These are phyloP conservation scores for Perca schrenkii DNA, from an alignment of 2,113 vertebrate genomes.

Conservation along the genomic window DNA sequence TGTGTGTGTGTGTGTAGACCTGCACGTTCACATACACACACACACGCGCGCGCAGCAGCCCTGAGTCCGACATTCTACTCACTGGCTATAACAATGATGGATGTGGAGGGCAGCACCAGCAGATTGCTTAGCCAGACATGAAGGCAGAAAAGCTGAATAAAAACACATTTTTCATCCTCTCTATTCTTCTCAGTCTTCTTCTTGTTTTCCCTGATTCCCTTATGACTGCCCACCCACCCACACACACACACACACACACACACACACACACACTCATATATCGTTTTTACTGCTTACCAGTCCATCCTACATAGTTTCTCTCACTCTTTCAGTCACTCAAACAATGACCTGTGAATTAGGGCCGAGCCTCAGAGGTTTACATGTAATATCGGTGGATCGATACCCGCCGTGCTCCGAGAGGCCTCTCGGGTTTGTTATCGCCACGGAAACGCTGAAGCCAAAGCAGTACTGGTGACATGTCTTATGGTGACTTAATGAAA, in stretches of 20 bases:
- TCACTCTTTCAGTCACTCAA: slow-evolving; percentile 42
- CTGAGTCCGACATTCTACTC: slow-evolving; percentile 70
- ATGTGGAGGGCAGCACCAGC: slow-evolving; percentile 72
- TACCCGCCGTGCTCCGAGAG: slow-evolving; percentile 11
- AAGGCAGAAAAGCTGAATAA: slow-evolving; percentile 78
- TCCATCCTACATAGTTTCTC: slow-evolving; percentile 43
- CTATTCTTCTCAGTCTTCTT: slow-evolving; percentile 39
- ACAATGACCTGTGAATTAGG: slow-evolving; percentile 59
- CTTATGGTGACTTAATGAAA: slow-evolving; percentile 35
- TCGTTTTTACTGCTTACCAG: slow-evolving; percentile 29
- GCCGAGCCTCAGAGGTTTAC: slow-evolving; percentile 51
- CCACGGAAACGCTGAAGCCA: slow-evolving; percentile 43
- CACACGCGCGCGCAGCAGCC: slow-evolving; percentile 14
- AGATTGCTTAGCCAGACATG: slow-evolving; percentile 84
- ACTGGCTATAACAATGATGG: slow-evolving; percentile 78
- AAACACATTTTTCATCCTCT: slow-evolving; percentile 62
- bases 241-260: neutral
- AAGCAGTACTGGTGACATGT: slow-evolving; percentile 1
- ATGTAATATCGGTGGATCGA: slow-evolving; percentile 61
- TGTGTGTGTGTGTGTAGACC: neutral
- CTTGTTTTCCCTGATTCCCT: slow-evolving; percentile 42
- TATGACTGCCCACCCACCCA: slow-evolving; percentile 1
- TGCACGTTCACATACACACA: neutral
- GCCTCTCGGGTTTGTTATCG: slow-evolving; percentile 28
- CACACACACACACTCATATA: neutral